Base-by-base conservation (phyloP, 2,888 invertebrate genomes). In the Temnothorax unifasciatus region DNA sequence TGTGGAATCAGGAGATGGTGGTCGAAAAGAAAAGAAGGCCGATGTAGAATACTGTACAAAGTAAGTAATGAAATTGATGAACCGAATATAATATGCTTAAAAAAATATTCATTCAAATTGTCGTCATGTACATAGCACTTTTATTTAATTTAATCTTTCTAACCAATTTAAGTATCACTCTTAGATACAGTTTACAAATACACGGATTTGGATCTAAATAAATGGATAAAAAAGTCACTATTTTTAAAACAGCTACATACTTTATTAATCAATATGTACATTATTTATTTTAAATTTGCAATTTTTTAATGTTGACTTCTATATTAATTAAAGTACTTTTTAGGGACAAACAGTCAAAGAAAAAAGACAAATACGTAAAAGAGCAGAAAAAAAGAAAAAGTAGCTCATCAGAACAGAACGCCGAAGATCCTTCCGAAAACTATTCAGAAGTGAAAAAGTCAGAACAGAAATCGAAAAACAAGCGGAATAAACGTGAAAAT, bases 401-500 rank as follows among this genome's bases (percentile, higher is more conserved):
- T 21, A 83, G 57, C 29, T 82, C 59, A 18, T 52, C 54, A 15
- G 76, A 81, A 2, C 83, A 71, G 2, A 79, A 82, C 21, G 29
- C 29, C 0, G 73, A 29, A 9, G 84, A 76, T 2, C 11, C 38
- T 1, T 25, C 68, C 2, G 66, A 83, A 54, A 74, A 74, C 41
- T 15, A 57, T 0, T 25, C 82, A 1, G 85, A 86, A 8, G 54
- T 21, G 0, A 63, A 79, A 3, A 66, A 87, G 0, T 57, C 73
- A 0, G 73, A 47, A n/a, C 9, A 63, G n/a, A 91, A 87, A 13
- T 85, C 74, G 21, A 86, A 87, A 44, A 87, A 86, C 5, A 87
- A 87, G 52, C 79, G 71, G n/a, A 66, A 71, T 34, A 87, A 83
- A 74, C 83, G 68, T 5, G 82, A 82, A 13, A 87, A 83, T 13